Percentiles rank a stretch among this genome's conserved stretches.
Evolutionary conservation across 2,113 vertebrate species (phyloP).

Genomic region (Hydrochoerus hydrochaeris): DNA sequence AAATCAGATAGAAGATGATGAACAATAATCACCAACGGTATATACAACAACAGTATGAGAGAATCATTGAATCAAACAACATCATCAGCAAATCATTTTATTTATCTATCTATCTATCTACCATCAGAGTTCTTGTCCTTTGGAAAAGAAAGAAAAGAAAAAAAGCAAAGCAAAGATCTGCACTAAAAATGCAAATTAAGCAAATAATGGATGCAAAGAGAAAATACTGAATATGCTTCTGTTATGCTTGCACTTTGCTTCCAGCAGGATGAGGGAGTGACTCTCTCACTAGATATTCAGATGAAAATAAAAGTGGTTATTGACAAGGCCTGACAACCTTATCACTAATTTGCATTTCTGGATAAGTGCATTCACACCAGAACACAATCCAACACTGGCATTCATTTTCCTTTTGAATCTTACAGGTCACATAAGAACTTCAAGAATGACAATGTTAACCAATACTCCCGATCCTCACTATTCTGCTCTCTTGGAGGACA

Average conservation of each 20-base stretch:
- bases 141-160: neutral
- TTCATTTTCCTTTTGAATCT: neutral
- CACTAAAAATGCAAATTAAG: neutral
- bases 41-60: neutral
- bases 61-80: neutral
- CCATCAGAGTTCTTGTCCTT: neutral
- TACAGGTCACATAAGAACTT: neutral
- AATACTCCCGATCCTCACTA: neutral
- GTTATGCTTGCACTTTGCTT: neutral
- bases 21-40: neutral
- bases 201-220: neutral
- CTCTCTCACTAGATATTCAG: neutral
- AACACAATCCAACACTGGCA: neutral
- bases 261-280: neutral
- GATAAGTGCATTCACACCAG: neutral
- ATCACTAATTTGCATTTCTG: neutral
- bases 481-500: neutral
- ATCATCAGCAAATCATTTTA: constrained; percentile 83
- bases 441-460: neutral
- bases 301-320: neutral
- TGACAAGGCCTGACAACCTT: neutral
- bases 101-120: constrained; percentile 46
- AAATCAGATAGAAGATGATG: neutral
- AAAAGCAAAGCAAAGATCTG: neutral
- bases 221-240: constrained; percentile 7